Conservation (phyloP, 2,888 invertebrate genomes). For the Octonoba sinensis region DNA sequence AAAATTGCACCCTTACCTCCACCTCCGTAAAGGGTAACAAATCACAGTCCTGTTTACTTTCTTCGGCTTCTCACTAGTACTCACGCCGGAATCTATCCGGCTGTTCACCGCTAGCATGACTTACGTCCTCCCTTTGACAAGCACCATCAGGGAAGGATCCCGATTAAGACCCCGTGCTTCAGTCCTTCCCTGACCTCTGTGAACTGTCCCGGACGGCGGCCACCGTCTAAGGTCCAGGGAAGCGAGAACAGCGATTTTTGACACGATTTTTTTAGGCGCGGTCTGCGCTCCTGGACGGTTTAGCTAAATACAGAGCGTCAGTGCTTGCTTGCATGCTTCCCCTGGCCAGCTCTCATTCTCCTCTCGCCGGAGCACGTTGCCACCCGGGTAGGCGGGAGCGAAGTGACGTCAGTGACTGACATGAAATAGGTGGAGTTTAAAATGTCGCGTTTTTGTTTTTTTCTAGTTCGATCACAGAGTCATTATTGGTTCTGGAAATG, state of each 20-base stretch:
- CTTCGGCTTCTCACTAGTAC: constrained; percentile 16
- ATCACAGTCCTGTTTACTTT: constrained; percentile 47
- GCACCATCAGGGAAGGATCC: constrained; percentile 41
- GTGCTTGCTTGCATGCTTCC: constrained; percentile 34
- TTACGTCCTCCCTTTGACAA: constrained; percentile 35
- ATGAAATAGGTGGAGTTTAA: constrained; percentile 20
- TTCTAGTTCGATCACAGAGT: not conserved
- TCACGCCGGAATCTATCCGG: constrained; percentile 45
- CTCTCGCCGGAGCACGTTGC: constrained; percentile 33
- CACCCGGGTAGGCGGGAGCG: constrained; percentile 30
- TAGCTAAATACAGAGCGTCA: constrained; percentile 25
- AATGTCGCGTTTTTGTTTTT: not conserved
- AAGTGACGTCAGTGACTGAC: constrained; percentile 45
- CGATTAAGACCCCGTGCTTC: not conserved
- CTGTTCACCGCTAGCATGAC: constrained; percentile 43
- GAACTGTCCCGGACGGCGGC: constrained; percentile 9
- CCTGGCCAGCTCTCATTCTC: constrained; percentile 17
- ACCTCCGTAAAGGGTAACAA: constrained; percentile 29
- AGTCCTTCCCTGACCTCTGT: no score
- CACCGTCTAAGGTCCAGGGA: not conserved
- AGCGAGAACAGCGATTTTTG: not conserved
- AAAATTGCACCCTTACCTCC: constrained; percentile 45
- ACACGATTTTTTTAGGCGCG: constrained; percentile 22
- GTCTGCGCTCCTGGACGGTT: constrained; percentile 26
- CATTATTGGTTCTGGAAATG: not conserved